Evolutionary conservation across 2,888 invertebrate genomes (phyloP), one percentile per base, ranked within the genome.

Genomic region (Dryococelus australis): DNA sequence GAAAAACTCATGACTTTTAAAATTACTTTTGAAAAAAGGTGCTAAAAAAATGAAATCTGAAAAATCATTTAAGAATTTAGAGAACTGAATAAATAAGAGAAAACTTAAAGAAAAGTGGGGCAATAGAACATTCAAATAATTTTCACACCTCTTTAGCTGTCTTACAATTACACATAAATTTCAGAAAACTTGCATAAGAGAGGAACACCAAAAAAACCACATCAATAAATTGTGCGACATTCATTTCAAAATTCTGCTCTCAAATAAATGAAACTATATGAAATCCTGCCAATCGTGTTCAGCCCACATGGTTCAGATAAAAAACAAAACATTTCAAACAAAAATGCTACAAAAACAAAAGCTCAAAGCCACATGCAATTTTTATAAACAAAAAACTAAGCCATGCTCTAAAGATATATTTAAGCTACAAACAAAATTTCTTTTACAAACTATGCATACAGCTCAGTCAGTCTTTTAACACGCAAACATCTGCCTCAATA

Each of bases 201-300:
- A 65, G 65, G 86, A 86, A 87, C 87, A 87, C 83, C 87, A 87
- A 87, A 87, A 35, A 88, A 86, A 83, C 35, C 88, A 88, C 88
- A 88, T 88, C 88, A 86, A 88, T 84, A 83, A 35, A 24, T 83
- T 83, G 88, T 88, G 88, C 88, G 86, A 88, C 88, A 88, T 87
- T 87, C 88, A 88, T 87, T 87, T 88, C 86, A 88, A 88, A 88
- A 86, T 84, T 86, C 87, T 87, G 87, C 86, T 87, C 86, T 86
- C 86, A 53, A 86, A 85, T 12, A 85, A 51, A 47, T 43, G 26
- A 85, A 85, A 47, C 35, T 47, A 85, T 43, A 43, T 51, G 43
- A 86, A 79, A 51, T 86, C 87, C 86, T 87, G 87, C 87, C 87
- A 87, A 86, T 87, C 86, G 86, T 86, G 83, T 86, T 84, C 87